Percentiles rank a stretch among this genome's conserved stretches.
These are phyloP conservation scores for Poecilia velifera DNA, from an alignment of 2,797 vertebrate species.

Conservation along the genomic window DNA sequence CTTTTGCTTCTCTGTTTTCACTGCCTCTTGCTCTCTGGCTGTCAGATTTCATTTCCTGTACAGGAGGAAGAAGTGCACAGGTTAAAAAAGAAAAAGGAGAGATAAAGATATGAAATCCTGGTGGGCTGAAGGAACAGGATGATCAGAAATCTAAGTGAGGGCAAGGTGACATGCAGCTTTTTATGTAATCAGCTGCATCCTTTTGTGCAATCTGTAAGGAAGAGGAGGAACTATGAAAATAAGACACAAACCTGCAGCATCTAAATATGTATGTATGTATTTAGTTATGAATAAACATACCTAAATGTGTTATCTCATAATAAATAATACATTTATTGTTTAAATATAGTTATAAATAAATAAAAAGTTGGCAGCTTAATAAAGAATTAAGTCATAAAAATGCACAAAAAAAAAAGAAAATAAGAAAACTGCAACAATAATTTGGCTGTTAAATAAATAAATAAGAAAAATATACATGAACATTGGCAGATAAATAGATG, in stretches of 20 bases:
- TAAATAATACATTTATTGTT: not conserved
- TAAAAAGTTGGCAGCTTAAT: not conserved
- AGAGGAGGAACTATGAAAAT: not conserved
- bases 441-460: not conserved
- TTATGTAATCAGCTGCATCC: slow-evolving; percentile 2
- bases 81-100: not conserved
- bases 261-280: no score
- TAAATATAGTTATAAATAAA: not conserved
- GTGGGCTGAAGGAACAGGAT: not conserved
- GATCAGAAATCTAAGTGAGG: slow-evolving; percentile 1
- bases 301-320: not conserved
- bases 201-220: not conserved
- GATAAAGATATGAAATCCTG: not conserved
- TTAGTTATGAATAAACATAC: not conserved
- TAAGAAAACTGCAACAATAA: not conserved
- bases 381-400: not conserved
- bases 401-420: not conserved
- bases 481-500: not conserved
- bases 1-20: not conserved
- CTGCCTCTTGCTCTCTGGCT: slow-evolving; percentile 9
- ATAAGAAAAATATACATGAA: no score
- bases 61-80: not conserved
- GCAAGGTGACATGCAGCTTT: not conserved
- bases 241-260: not conserved
- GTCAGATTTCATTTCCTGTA: slow-evolving; percentile 4